Base-by-base conservation (phyloP, 2,888 invertebrate genomes). In the Pyrochroa serraticornis region DNA sequence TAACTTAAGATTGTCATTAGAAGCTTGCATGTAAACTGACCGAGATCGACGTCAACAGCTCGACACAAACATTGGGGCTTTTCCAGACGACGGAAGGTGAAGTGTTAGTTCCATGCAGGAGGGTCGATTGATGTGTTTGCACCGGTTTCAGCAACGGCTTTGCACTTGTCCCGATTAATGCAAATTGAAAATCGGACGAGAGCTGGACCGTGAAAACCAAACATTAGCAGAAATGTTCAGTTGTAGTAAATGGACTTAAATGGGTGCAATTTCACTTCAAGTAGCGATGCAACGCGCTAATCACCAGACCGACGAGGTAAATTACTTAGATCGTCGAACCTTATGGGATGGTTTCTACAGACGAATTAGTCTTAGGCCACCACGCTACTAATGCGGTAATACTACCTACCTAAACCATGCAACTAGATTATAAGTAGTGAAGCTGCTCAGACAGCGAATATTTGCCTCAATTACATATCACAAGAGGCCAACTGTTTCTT, bases 161-260 rank as follows among this genome's bases (percentile, higher is more conserved):
- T 60, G 53, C 58, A 58, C 59, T 56, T 54, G 44, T 45, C 36
- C 37, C 55, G 58, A 60, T 60, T 63, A 63, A 63, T 60, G 60
- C 56, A 60, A 63, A 63, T 63, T 60, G 63, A 60, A 60, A 63
- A 58, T 63, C 60, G 58, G 63, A 60, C 39, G 49, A 46, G 52
- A 53, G 42, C 41, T 48, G 50, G 47, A 45, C 57, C 30, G 52
- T 60, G 56, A 59, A 59, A 62, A 50, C 54, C 44, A 42, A 58
- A 54, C 56, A 49, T 50, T 59, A 51, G 39, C 46, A 33, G 53
- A 55, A 62, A 62, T 42, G 57, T 36, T 51, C 41, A 6, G 42
- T 42, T 50, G 41, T 50, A 22, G 22, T 5, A 50, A 50, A 50
- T 50, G 50, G 41, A 41, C 49, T 50, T 50, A 7, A 50, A 30